Conservation (phyloP, 2,888 invertebrate genomes). For the Stenodera caucasica region DNA sequence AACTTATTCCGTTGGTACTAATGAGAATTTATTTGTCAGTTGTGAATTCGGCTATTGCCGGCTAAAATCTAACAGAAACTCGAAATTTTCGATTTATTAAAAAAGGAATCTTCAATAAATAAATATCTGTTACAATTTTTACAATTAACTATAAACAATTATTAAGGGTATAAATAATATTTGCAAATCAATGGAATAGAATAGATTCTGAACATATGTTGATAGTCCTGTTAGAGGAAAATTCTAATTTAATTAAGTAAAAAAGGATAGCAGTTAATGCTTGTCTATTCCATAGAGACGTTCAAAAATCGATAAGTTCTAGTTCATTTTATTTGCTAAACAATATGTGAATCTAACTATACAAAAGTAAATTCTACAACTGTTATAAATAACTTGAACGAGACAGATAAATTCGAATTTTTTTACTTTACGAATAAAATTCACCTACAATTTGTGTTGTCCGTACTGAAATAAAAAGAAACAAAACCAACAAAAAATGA, state of each 20-base stretch:
- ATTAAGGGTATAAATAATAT: neutral
- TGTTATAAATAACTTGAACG: neutral
- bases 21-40: conserved; percentile 25
- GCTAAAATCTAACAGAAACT: neutral
- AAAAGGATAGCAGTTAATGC: neutral
- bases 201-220: neutral
- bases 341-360: neutral
- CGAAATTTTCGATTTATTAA: neutral
- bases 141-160: neutral
- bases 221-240: neutral
- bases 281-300: neutral
- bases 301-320: neutral
- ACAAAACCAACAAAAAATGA: neutral
- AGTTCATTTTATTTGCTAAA: neutral
- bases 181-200: neutral
- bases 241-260: neutral
- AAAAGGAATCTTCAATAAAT: neutral
- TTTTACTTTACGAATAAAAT: neutral
- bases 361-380: neutral
- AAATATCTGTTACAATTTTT: no score
- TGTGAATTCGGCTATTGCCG: neutral
- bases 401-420: conserved; percentile 1
- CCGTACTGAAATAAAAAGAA: neutral
- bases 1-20: conserved; percentile 24
- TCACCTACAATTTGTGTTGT: conserved; percentile 2